A percentile compares a stretch with the other conserved stretches of the same genome.
Conservation (phyloP, 1,140 invertebrate genomes). For the Latrodectus geometricus region DNA sequence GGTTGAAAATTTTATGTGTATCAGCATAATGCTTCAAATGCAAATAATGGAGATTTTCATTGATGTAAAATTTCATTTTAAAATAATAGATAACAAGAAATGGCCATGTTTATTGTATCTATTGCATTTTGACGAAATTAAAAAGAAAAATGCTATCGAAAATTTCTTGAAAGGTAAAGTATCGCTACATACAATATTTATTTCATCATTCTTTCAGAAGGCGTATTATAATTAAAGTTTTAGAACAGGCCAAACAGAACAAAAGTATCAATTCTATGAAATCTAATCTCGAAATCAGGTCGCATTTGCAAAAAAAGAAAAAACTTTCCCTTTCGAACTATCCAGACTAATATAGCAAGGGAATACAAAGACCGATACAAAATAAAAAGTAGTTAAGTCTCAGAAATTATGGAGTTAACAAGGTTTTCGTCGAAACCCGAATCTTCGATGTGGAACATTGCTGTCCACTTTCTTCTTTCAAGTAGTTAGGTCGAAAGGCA, state of each 20-base stretch:
- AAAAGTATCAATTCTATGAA: background rate
- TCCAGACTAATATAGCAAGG: background rate
- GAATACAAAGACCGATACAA: background rate
- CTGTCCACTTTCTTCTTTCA: constrained; percentile 29
- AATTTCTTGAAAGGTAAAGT: too few relatives aligned
- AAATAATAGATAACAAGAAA: too few relatives aligned
- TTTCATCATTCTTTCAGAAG: too few relatives aligned
- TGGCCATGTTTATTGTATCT: too few relatives aligned
- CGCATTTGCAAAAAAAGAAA: background rate
- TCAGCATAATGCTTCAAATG: too few relatives aligned
- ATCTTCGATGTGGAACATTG: background rate
- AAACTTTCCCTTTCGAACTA: background rate
- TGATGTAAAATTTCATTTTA: too few relatives aligned
- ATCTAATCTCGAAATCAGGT: background rate
- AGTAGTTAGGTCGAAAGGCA: background rate
- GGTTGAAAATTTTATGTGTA: too few relatives aligned
- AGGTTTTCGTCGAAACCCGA: background rate
- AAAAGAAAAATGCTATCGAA: too few relatives aligned
- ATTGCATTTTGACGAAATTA: too few relatives aligned
- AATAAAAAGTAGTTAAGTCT: background rate
- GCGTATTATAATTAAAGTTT: too few relatives aligned
- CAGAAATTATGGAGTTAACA: background rate
- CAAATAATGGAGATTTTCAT: too few relatives aligned
- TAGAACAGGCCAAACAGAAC: background rate
- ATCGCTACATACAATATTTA: too few relatives aligned